Evolutionary conservation across 2,888 invertebrate species (phyloP), one percentile per base, ranked within the genome.

Genomic region (Bombylius major): DNA sequence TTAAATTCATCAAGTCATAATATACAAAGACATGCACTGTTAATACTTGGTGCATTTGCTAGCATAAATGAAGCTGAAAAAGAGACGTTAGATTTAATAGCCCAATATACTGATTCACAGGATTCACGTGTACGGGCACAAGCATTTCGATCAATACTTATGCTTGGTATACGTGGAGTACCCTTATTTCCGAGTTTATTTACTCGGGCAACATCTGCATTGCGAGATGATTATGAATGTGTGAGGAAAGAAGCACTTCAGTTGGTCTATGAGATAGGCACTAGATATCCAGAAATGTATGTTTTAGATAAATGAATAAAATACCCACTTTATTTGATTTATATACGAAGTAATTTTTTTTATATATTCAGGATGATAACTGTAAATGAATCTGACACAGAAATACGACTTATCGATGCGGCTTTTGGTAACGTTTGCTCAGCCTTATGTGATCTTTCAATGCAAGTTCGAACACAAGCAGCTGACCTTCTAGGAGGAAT

Each of bases 391-490:
- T 86, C 86, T 54, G 87, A 87, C 62, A 91, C 93, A 62, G 88
- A 90, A 56, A 82, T 96, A 63, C 82, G 95, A 0, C 77, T 98
- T 63, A 86, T 92, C 39, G 98, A 99, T 72, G 95, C 97, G 69
- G 96, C 96, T 1, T 99, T 99, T 77, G 90, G 90, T 14, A 89
- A 91, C 72, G 87, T 98, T 31, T 98, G 98, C 69, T 87, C 89
- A 53, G 86, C 91, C 1, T 86, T 98, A 51, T 95, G 92, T 66
- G 98, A 98, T 75, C 78, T 95, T 34, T 90, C 92, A 33, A 86
- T 93, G 76, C 82, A 87, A 64, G 94, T 94, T 58, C 80, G 95
- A 48, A 87, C 87, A 4, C 81, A 87, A 52, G 91, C 95, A 0
- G 91, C 91, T 62, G 82, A 86, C 45, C 77, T 94, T 55, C 79